Evolutionary conservation across 2,888 invertebrate genomes (phyloP), one percentile per base, ranked within the genome.

Genomic region (Andrena hattorfiana): DNA sequence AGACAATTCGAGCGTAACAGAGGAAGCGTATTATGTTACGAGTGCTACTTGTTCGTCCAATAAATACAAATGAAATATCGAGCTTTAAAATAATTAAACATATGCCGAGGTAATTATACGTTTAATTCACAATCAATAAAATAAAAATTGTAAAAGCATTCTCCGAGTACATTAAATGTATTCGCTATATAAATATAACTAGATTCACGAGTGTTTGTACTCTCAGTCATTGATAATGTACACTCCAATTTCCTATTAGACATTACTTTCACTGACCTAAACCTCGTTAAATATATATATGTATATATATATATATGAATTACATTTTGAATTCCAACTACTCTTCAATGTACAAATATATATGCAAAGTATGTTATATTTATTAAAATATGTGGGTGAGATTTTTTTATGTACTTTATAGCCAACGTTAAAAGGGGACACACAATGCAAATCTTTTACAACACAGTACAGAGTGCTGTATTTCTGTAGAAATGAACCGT

Each of bases 181-280:
- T 89, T 84, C 68, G 30, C 48, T 91, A 83, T 93, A 92, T 92
- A 93, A 92, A 92, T 93, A 93, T 90, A 92, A 89, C 89, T 92
- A 92, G 88, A 92, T 91, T 87, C 90, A 90, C 86, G 90, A 92
- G 91, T 92, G 92, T 92, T 93, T 93, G 93, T 93, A 93, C 93
- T 93, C 88, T 92, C 91, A 92, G 92, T 93, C 92, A 92, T 92
- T 90, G 89, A 92, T 88, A 91, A 91, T 89, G 87, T 89, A 91
- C 90, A 91, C 90, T 91, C 91, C 89, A 87, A 83, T 81, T 89
- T 82, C 63, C 79, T 85, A 89, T 84, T 86, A 85, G 77, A 80
- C 85, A 85, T 87, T 83, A 83, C 81, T 81, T 84, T 84, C 86
- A 87, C 83, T 82, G 84, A 87, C 82, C 84, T 69, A 83, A 83